Evolutionary conservation across 2,888 invertebrate genomes (phyloP).

Genomic region (Clunio marinus): DNA sequence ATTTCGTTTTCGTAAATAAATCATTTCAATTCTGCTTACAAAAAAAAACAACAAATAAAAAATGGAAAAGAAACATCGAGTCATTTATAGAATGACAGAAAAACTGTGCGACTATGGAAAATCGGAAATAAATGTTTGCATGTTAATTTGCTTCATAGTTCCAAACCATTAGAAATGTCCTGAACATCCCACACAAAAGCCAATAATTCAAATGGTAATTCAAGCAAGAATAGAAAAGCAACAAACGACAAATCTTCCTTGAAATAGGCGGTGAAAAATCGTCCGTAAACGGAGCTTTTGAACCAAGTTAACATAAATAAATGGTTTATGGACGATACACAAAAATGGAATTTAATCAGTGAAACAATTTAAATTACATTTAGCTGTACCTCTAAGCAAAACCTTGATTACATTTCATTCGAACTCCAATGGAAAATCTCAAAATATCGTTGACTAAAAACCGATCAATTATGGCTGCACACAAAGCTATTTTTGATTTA

Average conservation of each 20-base stretch:
- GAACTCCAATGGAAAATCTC: background rate
- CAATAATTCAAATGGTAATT: background rate
- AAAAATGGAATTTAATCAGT: background rate
- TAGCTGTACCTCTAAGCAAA: background rate
- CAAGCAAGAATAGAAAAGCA: background rate
- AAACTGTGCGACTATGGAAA: too few relatives aligned
- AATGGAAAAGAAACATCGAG: too few relatives aligned
- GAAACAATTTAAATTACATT: conserved; percentile 14
- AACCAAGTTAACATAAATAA: background rate
- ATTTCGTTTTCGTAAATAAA: background rate
- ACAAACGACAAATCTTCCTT: background rate
- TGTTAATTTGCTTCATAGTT: background rate
- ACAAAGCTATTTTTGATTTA: conserved; percentile 32
- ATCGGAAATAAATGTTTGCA: conserved; percentile 9
- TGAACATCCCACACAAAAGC: background rate
- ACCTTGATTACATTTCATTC: conserved; percentile 10
- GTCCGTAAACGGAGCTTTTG: background rate
- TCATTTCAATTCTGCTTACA: background rate
- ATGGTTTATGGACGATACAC: background rate
- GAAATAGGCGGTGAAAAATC: background rate
- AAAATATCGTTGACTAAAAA: conserved; percentile 9
- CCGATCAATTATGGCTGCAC: conserved; percentile 30
- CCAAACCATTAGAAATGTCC: conserved; percentile 13
- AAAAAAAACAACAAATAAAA: too few relatives aligned
- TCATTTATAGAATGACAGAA: too few relatives aligned